phyloP scores from a whole-genome alignment of 2,113 vertebrate genomes.

The Nanger granti region DNA sequence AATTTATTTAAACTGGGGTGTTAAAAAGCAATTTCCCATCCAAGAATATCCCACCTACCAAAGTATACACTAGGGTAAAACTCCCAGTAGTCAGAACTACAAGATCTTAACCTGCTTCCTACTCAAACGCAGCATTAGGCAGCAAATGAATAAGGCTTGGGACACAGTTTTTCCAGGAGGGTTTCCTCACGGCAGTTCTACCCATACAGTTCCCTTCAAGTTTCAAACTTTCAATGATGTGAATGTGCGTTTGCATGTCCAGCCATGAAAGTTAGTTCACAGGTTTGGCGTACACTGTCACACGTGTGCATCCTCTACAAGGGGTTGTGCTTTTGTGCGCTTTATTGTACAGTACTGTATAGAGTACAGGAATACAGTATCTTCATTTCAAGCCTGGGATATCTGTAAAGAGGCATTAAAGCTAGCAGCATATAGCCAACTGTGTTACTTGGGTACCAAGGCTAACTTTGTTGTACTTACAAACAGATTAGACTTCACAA shows the following conservation, averaged over 20 bases:
- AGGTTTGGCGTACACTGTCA: not conserved
- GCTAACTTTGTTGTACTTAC: not conserved
- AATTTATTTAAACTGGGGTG: not conserved
- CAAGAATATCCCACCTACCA: not conserved
- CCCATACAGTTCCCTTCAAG: not conserved
- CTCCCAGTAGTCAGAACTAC: not conserved
- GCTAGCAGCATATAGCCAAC: not conserved
- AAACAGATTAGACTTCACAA: not conserved
- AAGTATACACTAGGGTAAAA: not conserved
- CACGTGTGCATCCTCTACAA: not conserved
- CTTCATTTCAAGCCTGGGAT: not conserved
- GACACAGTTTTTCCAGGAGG: not conserved
- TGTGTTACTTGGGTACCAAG: not conserved
- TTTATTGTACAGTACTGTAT: not conserved
- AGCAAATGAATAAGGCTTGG: not conserved
- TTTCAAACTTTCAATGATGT: not conserved
- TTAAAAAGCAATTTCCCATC: slow-evolving; percentile 8
- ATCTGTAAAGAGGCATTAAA: not conserved
- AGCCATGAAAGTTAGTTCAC: not conserved
- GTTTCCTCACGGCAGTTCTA: not conserved
- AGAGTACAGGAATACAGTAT: not conserved
- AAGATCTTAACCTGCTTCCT: not conserved
- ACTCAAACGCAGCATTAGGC: not conserved
- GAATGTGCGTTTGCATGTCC: not conserved
- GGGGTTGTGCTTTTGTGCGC: not conserved